phyloP scores from a whole-genome alignment of 2,797 vertebrate species.

The Sardinella longiceps region DNA sequence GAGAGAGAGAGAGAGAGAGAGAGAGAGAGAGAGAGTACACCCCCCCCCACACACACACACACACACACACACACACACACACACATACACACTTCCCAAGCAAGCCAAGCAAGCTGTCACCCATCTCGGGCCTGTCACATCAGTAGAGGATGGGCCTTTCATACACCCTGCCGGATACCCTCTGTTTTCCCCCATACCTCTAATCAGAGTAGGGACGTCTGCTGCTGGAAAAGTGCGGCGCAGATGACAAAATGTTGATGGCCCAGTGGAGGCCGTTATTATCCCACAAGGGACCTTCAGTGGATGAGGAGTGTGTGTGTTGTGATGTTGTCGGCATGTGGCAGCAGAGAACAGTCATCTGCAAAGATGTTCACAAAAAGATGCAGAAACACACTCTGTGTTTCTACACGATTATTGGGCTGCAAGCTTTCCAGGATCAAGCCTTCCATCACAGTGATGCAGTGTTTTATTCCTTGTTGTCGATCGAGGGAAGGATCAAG shows the following conservation, averaged over 20 bases:
- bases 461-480: neutral
- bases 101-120: constrained; percentile 46
- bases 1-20: neutral
- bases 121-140: constrained; percentile 61
- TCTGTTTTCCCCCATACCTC: constrained; percentile 67
- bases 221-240: constrained; percentile 64
- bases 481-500: neutral
- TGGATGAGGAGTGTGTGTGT: constrained; percentile 29
- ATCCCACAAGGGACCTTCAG: constrained; percentile 27
- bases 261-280: constrained; percentile 31
- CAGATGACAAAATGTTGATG: constrained; percentile 59
- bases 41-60: constrained; percentile 48
- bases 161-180: constrained; percentile 31
- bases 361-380: neutral
- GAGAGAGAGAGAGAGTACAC: neutral
- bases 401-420: neutral
- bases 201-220: constrained; percentile 64
- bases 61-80: too few species aligned
- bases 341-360: neutral
- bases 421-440: neutral
- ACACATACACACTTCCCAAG: constrained; percentile 49
- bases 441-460: neutral
- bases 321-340: constrained; percentile 26
- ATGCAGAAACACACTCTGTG: neutral
- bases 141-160: constrained; percentile 48